Base-by-base conservation (phyloP, 2,888 invertebrate species). In the Synanthedon andrenaeformis region DNA sequence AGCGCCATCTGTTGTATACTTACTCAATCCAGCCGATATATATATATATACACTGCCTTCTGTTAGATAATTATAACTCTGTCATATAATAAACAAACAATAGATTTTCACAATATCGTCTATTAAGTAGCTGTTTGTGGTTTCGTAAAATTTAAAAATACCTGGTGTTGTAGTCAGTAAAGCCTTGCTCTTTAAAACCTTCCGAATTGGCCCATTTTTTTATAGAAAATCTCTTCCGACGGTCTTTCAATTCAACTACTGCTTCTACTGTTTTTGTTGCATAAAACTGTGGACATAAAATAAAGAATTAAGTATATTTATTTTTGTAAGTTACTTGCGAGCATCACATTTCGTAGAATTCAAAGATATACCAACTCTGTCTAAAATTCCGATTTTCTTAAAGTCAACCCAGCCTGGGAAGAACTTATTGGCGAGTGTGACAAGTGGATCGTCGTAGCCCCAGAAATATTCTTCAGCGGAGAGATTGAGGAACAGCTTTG, bases 341-440 rank as follows among this genome's bases (percentile, higher is more conserved):
- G 8, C 35, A 10, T 35, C 35, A 35, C 0, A 35, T 10, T 35
- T 35, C 0, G 35, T 35, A 2, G 2, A 35, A 35, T 35, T 35
- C 10, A 35, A 35, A 10, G 35, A 35, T 35, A 13, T 45, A 45
- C 90, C 89, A 71, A 96, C 95, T 81, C 95, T 89, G 68, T 95
- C 95, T 62, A 96, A 79, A 51, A 96, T 86, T 0, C 96, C 96
- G 63, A 96, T 93, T 65, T 90, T 91, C n/a, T 89, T 82, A 65
- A 95, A 96, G 63, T 94, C 91, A 12, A 96, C 93, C 89, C 94
- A 92, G n/a, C 89, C 91, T 0, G 96, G 95, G 14, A 95, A 72
- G 48, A 94, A 74, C 19, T 85, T 90, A 61, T 92, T 91, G 0
- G 94, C 95, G 42, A 95, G 76, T 1, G 89, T 85, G 17, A 96